phyloP scores from a whole-genome alignment of 2,888 invertebrate species.

The Hyles lineata region DNA sequence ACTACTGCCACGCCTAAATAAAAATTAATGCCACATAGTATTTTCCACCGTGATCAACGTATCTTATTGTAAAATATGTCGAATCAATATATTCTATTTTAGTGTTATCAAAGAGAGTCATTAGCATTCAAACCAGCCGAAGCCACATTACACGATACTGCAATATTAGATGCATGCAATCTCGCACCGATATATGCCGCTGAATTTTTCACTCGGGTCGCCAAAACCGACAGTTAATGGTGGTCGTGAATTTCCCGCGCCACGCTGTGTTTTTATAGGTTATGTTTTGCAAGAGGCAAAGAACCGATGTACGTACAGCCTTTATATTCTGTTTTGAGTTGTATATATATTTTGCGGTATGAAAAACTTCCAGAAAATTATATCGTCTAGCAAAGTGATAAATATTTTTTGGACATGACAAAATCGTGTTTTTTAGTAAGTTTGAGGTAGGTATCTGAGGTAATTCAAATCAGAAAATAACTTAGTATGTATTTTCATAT shows the following conservation, averaged over 20 bases:
- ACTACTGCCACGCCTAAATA: no score
- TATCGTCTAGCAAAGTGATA: no score
- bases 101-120: not conserved
- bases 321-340: not conserved
- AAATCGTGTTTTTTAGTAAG: no score
- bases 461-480: no score
- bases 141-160: not conserved
- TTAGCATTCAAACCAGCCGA: not conserved
- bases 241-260: not conserved
- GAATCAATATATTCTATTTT: not conserved
- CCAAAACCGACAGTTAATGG: not conserved
- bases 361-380: no score
- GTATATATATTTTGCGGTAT: no score
- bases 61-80: no score
- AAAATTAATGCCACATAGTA: no score
- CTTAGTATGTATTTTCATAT: no score
- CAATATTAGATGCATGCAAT: conserved; percentile 8
- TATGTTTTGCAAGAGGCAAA: not conserved
- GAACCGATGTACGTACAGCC: not conserved
- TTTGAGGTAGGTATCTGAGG: no score
- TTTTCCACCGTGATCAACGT: no score
- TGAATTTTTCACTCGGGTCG: not conserved
- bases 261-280: not conserved
- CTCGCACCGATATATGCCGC: not conserved
- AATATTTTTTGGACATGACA: no score